Evolutionary conservation across 2,113 vertebrate genomes (phyloP), one percentile per base, ranked within the genome.

Genomic region (Pogona vitticeps): DNA sequence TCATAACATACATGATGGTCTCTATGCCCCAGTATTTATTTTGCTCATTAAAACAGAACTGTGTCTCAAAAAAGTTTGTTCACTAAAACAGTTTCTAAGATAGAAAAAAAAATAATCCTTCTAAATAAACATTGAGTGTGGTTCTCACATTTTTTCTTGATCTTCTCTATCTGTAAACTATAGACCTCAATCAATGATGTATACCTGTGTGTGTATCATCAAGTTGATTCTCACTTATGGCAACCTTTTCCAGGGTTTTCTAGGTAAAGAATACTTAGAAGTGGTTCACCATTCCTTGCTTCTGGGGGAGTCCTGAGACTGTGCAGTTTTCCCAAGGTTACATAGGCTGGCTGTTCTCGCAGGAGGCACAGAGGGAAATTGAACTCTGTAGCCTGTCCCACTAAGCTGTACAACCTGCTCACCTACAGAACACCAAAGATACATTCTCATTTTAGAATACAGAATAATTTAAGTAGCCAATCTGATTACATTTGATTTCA

Each of bases 11-110:
- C 23, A 72, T 38, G 42, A 58, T 21, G 28, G 52, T 52, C 28
- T 40, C 28, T 42, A 6, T 38, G 18, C 46, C 6, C 58, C 31
- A 59, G 2, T 68, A 38, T 52, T 52, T 6, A 15, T 36, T 63
- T 46, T 65, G n/a, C 36, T 76, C 20, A 42, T 61, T 58, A 85
- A 40, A 79, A 65, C 23, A 72, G 63, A 26, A 67, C n/a, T 78
- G 46, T n/a, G 18, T 93, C 91, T 94, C 85, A 88, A 88, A 88
- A 89, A 91, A 3, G 86, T 85, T 90, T 90, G 70, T 89, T 91
- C 91, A 89, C 92, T 94, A 89, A 87, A 92, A 91, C 94, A 87
- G 20, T n/a, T 26, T 46, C 26, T 1, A 28, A 6, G 21, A 23
- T 20, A 61, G 2, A 26, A 18, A n/a, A 38, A 12, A 40, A 75